Evolutionary conservation across 2,797 vertebrate genomes (phyloP).

Genomic region (Hozukius guyotensis): DNA sequence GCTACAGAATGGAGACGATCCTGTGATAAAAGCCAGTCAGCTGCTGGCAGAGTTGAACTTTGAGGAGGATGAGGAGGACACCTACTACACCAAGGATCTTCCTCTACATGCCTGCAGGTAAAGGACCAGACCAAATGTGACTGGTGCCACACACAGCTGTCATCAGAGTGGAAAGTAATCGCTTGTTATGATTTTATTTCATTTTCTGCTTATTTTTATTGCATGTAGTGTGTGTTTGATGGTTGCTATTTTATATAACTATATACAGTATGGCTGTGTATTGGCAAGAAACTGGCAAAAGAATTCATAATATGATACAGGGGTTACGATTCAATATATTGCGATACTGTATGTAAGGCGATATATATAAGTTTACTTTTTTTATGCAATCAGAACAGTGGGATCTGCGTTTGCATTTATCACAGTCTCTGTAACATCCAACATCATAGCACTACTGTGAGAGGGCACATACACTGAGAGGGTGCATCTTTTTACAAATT

Average conservation of each 20-base stretch:
- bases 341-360: no score
- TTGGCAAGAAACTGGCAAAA: no score
- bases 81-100: constrained; percentile 96
- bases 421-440: no score
- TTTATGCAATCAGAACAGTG: no score
- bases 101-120: constrained; percentile 96
- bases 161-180: not conserved
- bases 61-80: constrained; percentile 95
- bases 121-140: not conserved
- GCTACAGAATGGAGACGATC: constrained; percentile 92
- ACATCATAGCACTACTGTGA: no score
- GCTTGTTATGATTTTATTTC: not conserved
- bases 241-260: not conserved
- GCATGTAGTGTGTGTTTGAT: not conserved
- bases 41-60: constrained; percentile 94
- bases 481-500: no score
- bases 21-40: constrained; percentile 91
- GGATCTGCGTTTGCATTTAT: no score
- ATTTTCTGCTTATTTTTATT: not conserved
- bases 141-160: not conserved
- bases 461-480: no score
- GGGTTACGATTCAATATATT: no score
- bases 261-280: no score
- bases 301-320: no score
- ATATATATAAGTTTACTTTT: no score